phyloP scores from a whole-genome alignment of 2,797 vertebrate genomes.

The Notoglanidium macrostoma region DNA sequence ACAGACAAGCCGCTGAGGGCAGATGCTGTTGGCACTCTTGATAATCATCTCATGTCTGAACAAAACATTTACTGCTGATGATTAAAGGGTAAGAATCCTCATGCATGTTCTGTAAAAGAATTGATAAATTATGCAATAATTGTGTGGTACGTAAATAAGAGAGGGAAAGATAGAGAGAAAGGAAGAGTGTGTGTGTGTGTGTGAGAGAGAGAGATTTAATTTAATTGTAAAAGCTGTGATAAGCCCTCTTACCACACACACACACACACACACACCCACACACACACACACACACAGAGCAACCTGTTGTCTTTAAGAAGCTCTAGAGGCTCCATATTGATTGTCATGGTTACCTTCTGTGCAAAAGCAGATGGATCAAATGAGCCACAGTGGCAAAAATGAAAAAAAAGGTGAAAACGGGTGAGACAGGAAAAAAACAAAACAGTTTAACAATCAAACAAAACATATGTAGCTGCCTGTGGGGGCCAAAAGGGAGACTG shows the following conservation, averaged over 20 bases:
- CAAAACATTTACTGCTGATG: constrained; percentile 1
- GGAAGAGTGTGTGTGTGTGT: background rate
- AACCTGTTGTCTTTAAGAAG: constrained; percentile 67
- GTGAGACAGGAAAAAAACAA: constrained; percentile 53
- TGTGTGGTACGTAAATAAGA: background rate
- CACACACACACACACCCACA: constrained; percentile 40
- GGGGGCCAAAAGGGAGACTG: constrained; percentile 50
- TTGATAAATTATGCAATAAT: background rate
- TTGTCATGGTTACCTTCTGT: constrained; percentile 86
- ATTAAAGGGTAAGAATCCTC: background rate
- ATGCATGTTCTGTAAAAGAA: background rate
- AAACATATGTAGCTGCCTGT: constrained; percentile 15
- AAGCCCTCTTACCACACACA: constrained; percentile 51
- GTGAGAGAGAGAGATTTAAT: constrained; percentile 61
- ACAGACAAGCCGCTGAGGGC: background rate
- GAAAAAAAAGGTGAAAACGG: constrained; percentile 58
- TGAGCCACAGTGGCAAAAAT: constrained; percentile 43
- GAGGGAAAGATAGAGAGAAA: background rate
- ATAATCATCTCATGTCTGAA: constrained; percentile 9
- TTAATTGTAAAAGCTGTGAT: constrained; percentile 74
- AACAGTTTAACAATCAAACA: background rate
- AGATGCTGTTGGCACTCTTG: background rate
- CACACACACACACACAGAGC: constrained; percentile 51
- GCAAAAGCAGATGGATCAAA: constrained; percentile 80
- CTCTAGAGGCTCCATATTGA: constrained; percentile 66